Conservation (phyloP, 35 echinoderm and acorn worm species). For the Stichopus chloronotus region DNA sequence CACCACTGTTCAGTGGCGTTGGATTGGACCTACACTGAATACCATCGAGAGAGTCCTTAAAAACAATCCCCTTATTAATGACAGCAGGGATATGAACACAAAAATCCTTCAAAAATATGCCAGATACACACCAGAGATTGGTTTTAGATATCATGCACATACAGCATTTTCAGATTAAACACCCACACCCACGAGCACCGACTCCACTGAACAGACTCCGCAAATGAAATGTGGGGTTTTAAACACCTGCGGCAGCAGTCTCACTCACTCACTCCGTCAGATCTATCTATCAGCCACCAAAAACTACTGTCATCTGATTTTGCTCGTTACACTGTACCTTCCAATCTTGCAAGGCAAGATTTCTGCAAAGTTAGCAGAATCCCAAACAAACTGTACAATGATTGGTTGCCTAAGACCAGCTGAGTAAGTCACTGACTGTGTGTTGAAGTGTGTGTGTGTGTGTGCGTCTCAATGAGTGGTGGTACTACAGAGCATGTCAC, state of each 20-base stretch:
- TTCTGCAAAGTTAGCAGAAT: conserved; percentile 45
- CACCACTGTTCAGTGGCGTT: too few species aligned
- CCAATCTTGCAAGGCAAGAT: neutral
- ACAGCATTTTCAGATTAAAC: too few species aligned
- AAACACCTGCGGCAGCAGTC: neutral
- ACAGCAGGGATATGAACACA: too few species aligned
- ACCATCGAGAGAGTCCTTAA: too few species aligned
- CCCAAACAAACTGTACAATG: neutral
- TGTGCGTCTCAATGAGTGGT: neutral
- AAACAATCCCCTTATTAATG: too few species aligned
- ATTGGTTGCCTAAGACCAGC: conserved; percentile 35
- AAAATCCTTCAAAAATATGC: too few species aligned
- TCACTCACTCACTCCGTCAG: neutral
- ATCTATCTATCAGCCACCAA: neutral
- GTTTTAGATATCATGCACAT: too few species aligned
- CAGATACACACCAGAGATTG: too few species aligned
- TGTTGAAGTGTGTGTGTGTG: neutral
- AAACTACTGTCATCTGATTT: neutral
- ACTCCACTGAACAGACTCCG: too few species aligned
- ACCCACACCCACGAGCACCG: too few species aligned
- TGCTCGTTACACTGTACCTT: neutral
- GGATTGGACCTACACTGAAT: too few species aligned
- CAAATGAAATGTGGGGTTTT: neutral
- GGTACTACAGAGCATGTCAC: too few species aligned
- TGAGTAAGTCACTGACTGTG: neutral